phyloP scores from a whole-genome alignment of 2,888 invertebrate genomes.

The Apocheima hispidaria region DNA sequence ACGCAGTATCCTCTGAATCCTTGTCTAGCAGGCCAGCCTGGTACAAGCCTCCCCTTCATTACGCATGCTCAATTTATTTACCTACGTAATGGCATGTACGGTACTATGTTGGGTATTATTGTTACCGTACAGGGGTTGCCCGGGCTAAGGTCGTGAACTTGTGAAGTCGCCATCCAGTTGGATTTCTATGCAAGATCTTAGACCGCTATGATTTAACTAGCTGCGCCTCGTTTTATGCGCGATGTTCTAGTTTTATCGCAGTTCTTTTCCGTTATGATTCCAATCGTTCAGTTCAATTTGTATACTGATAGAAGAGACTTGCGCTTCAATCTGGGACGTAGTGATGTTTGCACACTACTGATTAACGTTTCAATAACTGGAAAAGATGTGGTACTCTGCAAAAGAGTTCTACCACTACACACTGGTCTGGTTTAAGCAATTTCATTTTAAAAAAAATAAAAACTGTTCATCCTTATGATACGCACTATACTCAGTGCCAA shows the following conservation, averaged over 20 bases:
- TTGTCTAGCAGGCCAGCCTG: conserved; percentile 25
- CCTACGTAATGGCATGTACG: conserved; percentile 31
- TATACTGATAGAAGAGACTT: no score
- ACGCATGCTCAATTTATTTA: conserved; percentile 41
- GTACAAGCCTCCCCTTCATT: conserved; percentile 36
- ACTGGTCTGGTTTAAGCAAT: no score
- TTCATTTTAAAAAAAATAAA: no score
- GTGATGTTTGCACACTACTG: no score
- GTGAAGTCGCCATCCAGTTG: conserved; percentile 25
- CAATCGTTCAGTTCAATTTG: no score
- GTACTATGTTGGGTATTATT: conserved; percentile 39
- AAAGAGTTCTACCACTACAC: no score
- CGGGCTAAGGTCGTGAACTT: conserved; percentile 37
- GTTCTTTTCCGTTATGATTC: no score
- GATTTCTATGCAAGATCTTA: conserved; percentile 8
- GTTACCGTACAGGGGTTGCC: conserved; percentile 20
- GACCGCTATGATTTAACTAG: conserved; percentile 2
- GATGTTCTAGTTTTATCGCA: not conserved
- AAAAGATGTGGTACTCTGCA: no score
- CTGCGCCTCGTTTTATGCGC: not conserved
- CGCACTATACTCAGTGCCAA: no score
- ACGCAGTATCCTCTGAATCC: conserved; percentile 6
- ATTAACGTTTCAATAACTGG: no score
- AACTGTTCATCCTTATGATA: no score
- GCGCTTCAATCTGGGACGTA: no score